phyloP scores from a whole-genome alignment of 2,113 vertebrate genomes.

The Mobula birostris region DNA sequence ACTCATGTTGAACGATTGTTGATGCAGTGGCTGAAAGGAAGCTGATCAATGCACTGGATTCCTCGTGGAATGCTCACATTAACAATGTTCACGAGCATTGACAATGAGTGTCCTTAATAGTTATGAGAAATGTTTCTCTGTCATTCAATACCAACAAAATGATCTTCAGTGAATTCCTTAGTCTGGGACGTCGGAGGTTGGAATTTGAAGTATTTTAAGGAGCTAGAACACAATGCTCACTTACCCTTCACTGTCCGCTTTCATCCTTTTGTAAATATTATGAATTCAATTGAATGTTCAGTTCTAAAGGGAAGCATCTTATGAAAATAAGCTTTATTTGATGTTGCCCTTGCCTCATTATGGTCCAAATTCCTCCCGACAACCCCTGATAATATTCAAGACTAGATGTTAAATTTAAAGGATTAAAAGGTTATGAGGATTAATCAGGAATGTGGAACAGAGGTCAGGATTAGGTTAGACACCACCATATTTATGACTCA shows the following conservation, averaged over 20 bases:
- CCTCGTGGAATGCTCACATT: background rate
- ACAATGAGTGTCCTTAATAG: background rate
- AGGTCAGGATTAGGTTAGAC: too few relatives aligned
- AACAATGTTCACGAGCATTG: background rate
- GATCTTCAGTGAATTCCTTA: background rate
- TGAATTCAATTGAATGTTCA: too few relatives aligned
- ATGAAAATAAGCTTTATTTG: background rate
- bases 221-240: background rate
- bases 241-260: background rate
- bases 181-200: background rate
- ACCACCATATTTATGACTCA: too few relatives aligned
- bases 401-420: too few relatives aligned
- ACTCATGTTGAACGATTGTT: too few relatives aligned
- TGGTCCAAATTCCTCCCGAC: background rate
- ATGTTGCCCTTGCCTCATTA: background rate
- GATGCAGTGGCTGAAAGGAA: background rate
- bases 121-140: background rate
- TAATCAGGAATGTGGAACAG: too few relatives aligned
- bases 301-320: background rate
- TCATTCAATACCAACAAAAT: background rate
- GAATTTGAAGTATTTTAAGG: constrained; percentile 14
- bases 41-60: background rate
- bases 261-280: background rate
- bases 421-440: too few relatives aligned
- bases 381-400: too few relatives aligned